Evolutionary conservation across 2,797 vertebrate genomes (phyloP), one percentile per base, ranked within the genome.

Genomic region (Lycodopsis pacificus): DNA sequence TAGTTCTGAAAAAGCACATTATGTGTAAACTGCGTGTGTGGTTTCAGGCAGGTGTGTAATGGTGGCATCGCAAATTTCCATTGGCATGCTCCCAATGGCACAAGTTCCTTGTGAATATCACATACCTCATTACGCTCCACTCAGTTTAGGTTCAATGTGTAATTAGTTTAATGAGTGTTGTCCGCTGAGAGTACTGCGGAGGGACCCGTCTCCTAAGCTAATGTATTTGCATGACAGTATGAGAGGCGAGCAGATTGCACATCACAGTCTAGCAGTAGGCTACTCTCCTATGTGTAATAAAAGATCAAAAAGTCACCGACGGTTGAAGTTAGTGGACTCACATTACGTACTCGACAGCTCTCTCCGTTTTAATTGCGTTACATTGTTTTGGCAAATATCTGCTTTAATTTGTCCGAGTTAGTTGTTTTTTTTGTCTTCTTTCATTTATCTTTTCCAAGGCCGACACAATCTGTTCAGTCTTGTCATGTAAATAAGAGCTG

Each of bases 101-200:
- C 42, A 80, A 86, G 89, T 92, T 91, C 89, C 87, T 83, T 66
- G 81, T 87, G 92, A 93, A 91, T 88, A 89, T 93, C 91, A 90
- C 90, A 92, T 88, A 89, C 57, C 91, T 93, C 93, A 93, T 93
- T 91, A 94, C 70, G 85, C 90, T 89, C 89, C 81, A 75, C 88
- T 93, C 89, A 86, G 85, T 91, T 91, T 91, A 90, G 91, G 91
- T 91, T 91, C 85, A 80, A 76, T 82, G 92, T 93, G 92, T 93
- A 94, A 95, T 95, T 95, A 93, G 92, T 89, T 93, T 95, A 94
- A 95, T 95, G 94, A 94, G 91, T 83, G 87, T 77, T 76, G 93
- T 94, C 92, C 93, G 84, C 89, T 63, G 93, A 94, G 94, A 92
- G 89, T 73, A 77, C 82, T 83, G 88, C 32, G 76, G 76, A 87